Base-by-base conservation (phyloP, 2,797 vertebrate genomes). In the Coregonus suidteri region DNA sequence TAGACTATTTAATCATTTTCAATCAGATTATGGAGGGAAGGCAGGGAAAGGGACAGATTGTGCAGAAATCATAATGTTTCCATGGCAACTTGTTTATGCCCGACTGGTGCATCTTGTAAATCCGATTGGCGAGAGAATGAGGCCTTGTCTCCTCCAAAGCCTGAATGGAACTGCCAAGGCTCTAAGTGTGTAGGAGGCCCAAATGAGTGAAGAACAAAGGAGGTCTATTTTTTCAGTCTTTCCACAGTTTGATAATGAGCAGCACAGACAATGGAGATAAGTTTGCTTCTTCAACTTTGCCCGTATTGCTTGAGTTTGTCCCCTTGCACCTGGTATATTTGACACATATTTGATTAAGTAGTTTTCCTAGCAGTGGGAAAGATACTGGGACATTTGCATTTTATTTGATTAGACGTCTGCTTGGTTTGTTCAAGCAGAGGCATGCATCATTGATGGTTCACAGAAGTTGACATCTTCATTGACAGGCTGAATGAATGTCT, bases 41-140 rank as follows among this genome's bases (percentile, higher is more conserved):
- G 80, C 37, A 53, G 62, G 13, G 5, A 13, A 31, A 54, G 14
- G 53, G 71, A 56, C 16, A 34, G 31, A 68, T 68, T 66, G 69
- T 59, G 59, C 30, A 62, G 31, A 74, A 76, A 82, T 86, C 81
- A 82, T 30, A 14, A 41, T 0, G 91, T 95, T 94, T 85, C 93
- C 90, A 94, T 93, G 90, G 88, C 3, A 75, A 95, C 92, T 75
- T 65, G 73, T 90, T 92, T 90, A 81, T 91, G 94, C 91, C 91
- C 93, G 91, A 91, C 93, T 94, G 92, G 91, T 93, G 92, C 79
- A 83, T 92, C 82, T 84, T 93, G 94, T 94, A 94, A 94, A 91
- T 94, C 92, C 87, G 84, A 91, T 94, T 93, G 88, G 89, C 89
- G 91, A 81, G 85, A 92, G 92, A 93, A 93, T 92, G 90, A 88